Evolutionary conservation across 2,888 invertebrate genomes (phyloP).

Genomic region (Ennomos fuscantarius): DNA sequence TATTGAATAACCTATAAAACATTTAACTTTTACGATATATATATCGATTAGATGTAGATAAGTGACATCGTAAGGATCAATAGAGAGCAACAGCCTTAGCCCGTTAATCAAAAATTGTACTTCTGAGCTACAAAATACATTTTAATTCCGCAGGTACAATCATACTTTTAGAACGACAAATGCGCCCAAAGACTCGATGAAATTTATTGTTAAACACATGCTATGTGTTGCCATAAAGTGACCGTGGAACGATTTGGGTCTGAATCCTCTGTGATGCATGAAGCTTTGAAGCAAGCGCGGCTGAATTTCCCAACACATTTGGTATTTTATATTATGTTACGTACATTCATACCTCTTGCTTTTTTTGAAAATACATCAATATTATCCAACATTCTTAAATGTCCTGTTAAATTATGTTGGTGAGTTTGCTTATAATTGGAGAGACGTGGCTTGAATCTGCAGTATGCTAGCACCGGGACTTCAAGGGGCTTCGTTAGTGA

Average conservation of each 20-base stretch:
- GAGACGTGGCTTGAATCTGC: constrained; percentile 4
- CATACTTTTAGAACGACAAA: not conserved
- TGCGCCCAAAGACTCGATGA: not conserved
- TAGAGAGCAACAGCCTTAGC: no score
- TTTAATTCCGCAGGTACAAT: not conserved
- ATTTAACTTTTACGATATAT: no score
- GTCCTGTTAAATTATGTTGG: constrained; percentile 1
- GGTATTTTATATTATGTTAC: not conserved
- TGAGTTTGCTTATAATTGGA: not conserved
- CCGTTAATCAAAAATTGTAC: no score
- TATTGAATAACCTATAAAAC: no score
- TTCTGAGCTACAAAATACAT: not conserved
- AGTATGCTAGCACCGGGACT: constrained; percentile 26
- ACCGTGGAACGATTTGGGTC: constrained; percentile 7
- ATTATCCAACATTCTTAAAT: not conserved
- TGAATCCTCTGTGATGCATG: constrained; percentile 33
- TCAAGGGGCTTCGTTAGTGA: constrained; percentile 39
- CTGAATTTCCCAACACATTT: not conserved
- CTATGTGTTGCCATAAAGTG: not conserved
- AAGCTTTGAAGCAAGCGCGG: constrained; percentile 17
- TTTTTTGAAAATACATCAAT: no score
- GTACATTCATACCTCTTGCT: no score
- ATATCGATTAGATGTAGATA: no score
- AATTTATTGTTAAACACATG: constrained; percentile 7
- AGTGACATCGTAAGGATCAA: no score